phyloP scores from a whole-genome alignment of 2,888 invertebrate species.

The Tricholauxania praeusta region DNA sequence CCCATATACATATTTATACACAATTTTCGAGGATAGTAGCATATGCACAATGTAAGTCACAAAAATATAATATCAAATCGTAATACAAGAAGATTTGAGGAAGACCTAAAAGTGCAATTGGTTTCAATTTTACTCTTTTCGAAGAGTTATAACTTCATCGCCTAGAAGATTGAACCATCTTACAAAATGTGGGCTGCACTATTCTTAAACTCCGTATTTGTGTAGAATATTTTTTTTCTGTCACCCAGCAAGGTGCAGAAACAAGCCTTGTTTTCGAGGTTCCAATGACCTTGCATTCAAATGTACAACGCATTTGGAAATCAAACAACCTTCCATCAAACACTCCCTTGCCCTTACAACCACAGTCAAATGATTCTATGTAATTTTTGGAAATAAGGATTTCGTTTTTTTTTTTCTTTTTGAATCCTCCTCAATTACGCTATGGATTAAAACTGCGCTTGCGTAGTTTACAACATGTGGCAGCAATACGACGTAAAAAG shows the following conservation, averaged over 20 bases:
- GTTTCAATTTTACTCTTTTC: too few relatives aligned
- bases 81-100: too few relatives aligned
- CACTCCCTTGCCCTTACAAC: conserved; percentile 29
- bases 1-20: too few relatives aligned
- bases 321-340: not conserved
- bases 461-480: conserved; percentile 13
- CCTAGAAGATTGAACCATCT: too few relatives aligned
- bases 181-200: too few relatives aligned
- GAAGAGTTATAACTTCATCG: too few relatives aligned
- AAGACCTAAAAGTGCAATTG: too few relatives aligned
- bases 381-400: not conserved
- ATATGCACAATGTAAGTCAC: too few relatives aligned
- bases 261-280: conserved; percentile 48
- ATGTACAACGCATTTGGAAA: conserved; percentile 15
- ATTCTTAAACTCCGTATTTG: too few relatives aligned
- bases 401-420: not conserved
- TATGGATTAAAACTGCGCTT: conserved; percentile 4
- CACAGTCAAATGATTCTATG: not conserved
- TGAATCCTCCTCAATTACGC: not conserved
- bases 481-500: not conserved
- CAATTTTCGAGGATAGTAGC: too few relatives aligned
- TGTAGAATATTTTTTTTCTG: not conserved
- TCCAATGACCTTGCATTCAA: conserved; percentile 58
- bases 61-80: too few relatives aligned
- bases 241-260: conserved; percentile 48